These are phyloP conservation scores for Psittacula cyanocephala DNA, from an alignment of 2,113 vertebrate genomes.

Conservation along the genomic window DNA sequence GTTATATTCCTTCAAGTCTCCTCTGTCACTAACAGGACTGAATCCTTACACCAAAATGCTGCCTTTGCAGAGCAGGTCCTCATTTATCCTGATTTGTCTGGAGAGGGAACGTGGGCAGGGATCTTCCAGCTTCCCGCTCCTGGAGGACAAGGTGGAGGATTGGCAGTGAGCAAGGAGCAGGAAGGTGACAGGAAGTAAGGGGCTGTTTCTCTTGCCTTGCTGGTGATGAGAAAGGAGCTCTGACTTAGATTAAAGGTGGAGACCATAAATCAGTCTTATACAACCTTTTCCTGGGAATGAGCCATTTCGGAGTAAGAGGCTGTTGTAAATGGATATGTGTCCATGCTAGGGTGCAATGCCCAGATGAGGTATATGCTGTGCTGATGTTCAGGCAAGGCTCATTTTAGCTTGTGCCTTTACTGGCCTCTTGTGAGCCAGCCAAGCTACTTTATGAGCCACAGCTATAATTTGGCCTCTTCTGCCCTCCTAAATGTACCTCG, in stretches of 20 bases:
- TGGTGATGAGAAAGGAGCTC: neutral
- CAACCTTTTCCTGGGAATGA: neutral
- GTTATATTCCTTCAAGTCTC: neutral
- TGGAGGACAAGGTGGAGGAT: neutral
- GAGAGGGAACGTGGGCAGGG: neutral
- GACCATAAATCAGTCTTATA: neutral
- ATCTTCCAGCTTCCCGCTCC: fast-evolving
- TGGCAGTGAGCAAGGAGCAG: neutral
- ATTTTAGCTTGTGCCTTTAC: neutral
- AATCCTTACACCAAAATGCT: neutral
- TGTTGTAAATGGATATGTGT: neutral
- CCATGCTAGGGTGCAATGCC: neutral
- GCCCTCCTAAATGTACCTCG: neutral
- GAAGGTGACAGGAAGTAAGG: neutral
- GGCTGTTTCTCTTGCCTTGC: neutral
- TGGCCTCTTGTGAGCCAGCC: neutral
- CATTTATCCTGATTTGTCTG: neutral
- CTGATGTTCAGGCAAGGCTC: neutral
- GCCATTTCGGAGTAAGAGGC: neutral
- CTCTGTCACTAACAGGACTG: neutral
- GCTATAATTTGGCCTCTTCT: neutral
- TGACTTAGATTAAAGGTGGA: neutral
- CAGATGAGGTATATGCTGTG: fast-evolving
- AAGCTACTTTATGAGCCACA: neutral
- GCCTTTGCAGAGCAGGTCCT: neutral